A percentile compares a stretch with the other conserved stretches of the same genome.
Evolutionary conservation across 2,888 invertebrate species (phyloP).

Genomic region (Lordiphosa fenestrarum): DNA sequence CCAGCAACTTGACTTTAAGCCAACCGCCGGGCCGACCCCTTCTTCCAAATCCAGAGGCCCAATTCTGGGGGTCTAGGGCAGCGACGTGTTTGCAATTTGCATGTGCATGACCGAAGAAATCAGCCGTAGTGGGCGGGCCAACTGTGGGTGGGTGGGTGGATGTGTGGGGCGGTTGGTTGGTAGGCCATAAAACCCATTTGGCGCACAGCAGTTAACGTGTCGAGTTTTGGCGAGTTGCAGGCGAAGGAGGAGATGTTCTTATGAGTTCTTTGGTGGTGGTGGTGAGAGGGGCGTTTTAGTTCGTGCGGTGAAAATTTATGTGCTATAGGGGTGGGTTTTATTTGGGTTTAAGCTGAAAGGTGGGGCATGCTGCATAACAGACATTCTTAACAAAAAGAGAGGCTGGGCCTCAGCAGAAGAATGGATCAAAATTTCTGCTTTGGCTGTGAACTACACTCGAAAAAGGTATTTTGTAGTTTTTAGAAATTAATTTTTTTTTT

Average conservation of each 20-base stretch:
- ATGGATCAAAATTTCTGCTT: too few relatives aligned
- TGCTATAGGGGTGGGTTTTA: slow-evolving; percentile 25
- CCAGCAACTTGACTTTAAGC: slow-evolving; percentile 50
- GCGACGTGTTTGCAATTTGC: slow-evolving; percentile 68
- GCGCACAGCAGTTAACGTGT: slow-evolving; percentile 61
- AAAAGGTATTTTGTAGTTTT: too few relatives aligned
- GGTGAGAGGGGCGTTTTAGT: slow-evolving; percentile 34
- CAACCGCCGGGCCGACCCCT: slow-evolving; percentile 8
- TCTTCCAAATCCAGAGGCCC: slow-evolving; percentile 21
- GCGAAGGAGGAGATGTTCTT: too few relatives aligned
- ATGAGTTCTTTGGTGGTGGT: slow-evolving; percentile 29
- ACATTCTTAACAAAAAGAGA: too few relatives aligned
- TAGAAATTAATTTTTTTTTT: too few relatives aligned
- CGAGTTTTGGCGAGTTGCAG: background rate
- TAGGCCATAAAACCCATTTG: slow-evolving; percentile 65
- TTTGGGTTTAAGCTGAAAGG: too few relatives aligned
- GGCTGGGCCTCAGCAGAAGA: too few relatives aligned
- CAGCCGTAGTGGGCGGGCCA: slow-evolving; percentile 19
- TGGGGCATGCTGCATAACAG: too few relatives aligned
- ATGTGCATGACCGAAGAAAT: slow-evolving; percentile 52
- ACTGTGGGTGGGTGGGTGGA: slow-evolving; percentile 9
- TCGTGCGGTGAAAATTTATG: slow-evolving; percentile 49
- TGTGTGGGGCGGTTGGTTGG: slow-evolving; percentile 10
- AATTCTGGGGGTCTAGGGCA: slow-evolving; percentile 34
- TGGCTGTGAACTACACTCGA: too few relatives aligned